These are phyloP conservation scores for Ferdinandea cuprea DNA, from an alignment of 2,888 invertebrate genomes.

Conservation along the genomic window DNA sequence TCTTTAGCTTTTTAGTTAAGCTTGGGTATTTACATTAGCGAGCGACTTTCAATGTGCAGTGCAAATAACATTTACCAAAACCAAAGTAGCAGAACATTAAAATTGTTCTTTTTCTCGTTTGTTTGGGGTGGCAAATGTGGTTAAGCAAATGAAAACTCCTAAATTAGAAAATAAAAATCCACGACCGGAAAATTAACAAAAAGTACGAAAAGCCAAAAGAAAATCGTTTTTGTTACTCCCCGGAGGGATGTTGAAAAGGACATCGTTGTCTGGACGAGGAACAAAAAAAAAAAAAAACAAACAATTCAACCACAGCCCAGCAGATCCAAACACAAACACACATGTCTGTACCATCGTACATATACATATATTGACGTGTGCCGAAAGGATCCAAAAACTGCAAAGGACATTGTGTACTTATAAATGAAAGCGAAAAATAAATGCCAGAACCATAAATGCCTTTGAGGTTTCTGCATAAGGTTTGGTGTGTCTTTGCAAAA, in stretches of 20 bases:
- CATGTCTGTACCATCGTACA: too few relatives aligned
- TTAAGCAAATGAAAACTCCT: constrained; percentile 41
- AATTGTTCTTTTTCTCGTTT: neutral
- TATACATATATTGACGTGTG: constrained; percentile 40
- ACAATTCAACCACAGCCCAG: constrained; percentile 7
- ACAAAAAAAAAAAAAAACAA: constrained; percentile 16
- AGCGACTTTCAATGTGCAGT: constrained; percentile 16
- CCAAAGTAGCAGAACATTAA: constrained; percentile 54
- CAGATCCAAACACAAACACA: constrained; percentile 17
- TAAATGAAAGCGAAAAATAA: constrained; percentile 30
- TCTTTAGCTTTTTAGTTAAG: too few relatives aligned
- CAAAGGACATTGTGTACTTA: constrained; percentile 44
- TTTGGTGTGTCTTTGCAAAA: constrained; percentile 33
- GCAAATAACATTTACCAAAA: constrained; percentile 16
- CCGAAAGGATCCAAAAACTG: constrained; percentile 49
- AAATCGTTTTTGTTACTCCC: constrained; percentile 57
- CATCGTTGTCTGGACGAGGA: constrained; percentile 41
- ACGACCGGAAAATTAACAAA: constrained; percentile 83
- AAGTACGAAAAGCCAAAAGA: constrained; percentile 52
- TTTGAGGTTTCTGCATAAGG: constrained; percentile 47
- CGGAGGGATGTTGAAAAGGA: constrained; percentile 42
- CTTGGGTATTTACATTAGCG: too few relatives aligned
- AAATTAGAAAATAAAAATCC: constrained; percentile 81
- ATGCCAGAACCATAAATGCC: constrained; percentile 38
- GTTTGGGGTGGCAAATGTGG: constrained; percentile 29